Evolutionary conservation across 2,888 invertebrate genomes (phyloP).

Genomic region (Euzetes globulus): DNA sequence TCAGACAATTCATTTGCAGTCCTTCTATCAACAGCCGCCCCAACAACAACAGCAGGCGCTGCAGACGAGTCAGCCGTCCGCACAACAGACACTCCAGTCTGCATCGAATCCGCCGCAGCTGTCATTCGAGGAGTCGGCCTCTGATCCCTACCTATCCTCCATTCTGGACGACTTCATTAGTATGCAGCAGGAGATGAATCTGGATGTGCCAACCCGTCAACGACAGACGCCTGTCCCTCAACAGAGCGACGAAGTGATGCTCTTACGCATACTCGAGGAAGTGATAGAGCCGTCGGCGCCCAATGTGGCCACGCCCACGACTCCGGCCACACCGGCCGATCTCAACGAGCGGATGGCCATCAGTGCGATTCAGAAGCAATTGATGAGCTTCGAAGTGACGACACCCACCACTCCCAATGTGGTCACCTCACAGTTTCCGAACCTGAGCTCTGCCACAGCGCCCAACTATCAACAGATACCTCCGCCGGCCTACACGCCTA

Average conservation of each 20-base stretch:
- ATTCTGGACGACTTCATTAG: constrained; percentile 42
- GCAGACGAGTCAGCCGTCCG: constrained; percentile 46
- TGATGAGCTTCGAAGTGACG: constrained; percentile 60
- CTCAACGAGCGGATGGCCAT: constrained; percentile 66
- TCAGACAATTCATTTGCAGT: constrained; percentile 32
- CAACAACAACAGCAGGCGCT: constrained; percentile 44
- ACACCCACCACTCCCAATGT: constrained; percentile 32
- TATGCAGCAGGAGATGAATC: constrained; percentile 40
- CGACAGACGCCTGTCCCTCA: neutral
- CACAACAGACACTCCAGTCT: constrained; percentile 7
- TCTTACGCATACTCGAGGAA: constrained; percentile 30
- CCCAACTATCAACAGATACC: constrained; percentile 32
- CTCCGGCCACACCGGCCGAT: constrained; percentile 32
- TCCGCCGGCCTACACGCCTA: constrained; percentile 29
- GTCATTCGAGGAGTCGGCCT: constrained; percentile 20
- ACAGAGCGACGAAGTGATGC: constrained; percentile 11
- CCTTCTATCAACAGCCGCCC: constrained; percentile 39
- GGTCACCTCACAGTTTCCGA: constrained; percentile 24
- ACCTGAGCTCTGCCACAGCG: constrained; percentile 30
- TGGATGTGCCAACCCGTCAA: constrained; percentile 15
- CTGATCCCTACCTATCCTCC: constrained; percentile 38
- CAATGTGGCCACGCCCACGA: constrained; percentile 32
- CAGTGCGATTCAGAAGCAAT: constrained; percentile 76
- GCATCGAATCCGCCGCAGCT: constrained; percentile 19
- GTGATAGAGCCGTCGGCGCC: constrained; percentile 30